Evolutionary conservation across 2,113 vertebrate genomes (phyloP).

Genomic region (Smithornis capensis): DNA sequence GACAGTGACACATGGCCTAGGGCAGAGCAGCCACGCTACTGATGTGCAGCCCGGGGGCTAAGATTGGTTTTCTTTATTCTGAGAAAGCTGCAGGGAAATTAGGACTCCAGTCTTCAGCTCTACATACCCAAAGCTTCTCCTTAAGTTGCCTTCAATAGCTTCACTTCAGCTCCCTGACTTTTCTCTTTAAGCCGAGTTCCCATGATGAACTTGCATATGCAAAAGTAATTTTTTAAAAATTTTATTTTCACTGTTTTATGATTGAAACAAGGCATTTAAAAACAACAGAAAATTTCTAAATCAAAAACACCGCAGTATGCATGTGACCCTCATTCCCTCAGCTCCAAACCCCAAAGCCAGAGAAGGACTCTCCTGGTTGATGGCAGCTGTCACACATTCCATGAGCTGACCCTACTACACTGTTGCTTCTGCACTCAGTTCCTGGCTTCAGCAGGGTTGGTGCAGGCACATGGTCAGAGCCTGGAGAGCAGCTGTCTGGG

Average conservation of each 20-base stretch:
- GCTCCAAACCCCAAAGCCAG: no score
- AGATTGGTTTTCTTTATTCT: not conserved
- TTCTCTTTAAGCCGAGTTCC: not conserved
- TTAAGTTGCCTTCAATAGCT: not conserved
- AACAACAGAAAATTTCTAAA: not conserved
- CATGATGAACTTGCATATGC: not conserved
- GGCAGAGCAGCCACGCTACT: not conserved
- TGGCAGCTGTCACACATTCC: not conserved
- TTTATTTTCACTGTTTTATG: not conserved
- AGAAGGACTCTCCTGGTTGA: not conserved
- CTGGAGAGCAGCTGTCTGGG: not conserved
- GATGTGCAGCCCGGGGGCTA: not conserved
- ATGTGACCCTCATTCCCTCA: not conserved
- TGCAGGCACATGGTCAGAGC: not conserved
- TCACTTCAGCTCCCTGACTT: not conserved
- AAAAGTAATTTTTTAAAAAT: not conserved
- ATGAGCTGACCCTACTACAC: not conserved
- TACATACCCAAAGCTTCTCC: not conserved
- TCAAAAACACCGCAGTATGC: not conserved
- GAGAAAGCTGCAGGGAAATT: not conserved
- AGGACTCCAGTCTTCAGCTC: not conserved
- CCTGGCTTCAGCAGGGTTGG: not conserved
- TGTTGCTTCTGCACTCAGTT: not conserved
- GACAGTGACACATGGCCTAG: not conserved
- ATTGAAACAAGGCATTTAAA: not conserved